Percentiles rank a stretch among this genome's conserved stretches.
Evolutionary conservation across 2,797 vertebrate genomes (phyloP).

Genomic region (Odontamblyopus lacepedii): DNA sequence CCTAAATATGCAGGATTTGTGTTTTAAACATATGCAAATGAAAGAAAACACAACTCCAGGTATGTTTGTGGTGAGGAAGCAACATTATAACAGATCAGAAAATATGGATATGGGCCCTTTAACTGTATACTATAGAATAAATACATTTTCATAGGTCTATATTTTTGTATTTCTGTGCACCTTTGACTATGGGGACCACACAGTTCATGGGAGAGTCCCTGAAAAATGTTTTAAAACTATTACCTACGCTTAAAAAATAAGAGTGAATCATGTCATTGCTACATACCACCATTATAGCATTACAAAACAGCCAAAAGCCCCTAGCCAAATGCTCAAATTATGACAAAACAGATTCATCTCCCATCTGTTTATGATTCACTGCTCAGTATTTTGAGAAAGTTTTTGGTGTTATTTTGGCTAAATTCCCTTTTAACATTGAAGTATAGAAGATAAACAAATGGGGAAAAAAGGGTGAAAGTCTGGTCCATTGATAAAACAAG

Average conservation of each 20-base stretch:
- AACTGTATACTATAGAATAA: no score
- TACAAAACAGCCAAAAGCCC: neutral
- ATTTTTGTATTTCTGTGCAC: neutral
- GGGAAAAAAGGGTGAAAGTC: no score
- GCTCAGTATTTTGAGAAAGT: conserved; percentile 18
- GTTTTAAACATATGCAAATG: no score
- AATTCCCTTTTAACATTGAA: neutral
- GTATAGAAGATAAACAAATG: neutral
- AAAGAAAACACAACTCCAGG: no score
- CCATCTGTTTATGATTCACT: neutral
- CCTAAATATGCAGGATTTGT: no score
- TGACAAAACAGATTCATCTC: neutral
- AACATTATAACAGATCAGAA: no score
- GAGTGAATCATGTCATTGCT: conserved; percentile 10
- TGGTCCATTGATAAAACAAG: neutral
- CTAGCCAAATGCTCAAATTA: neutral
- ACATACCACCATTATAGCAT: neutral
- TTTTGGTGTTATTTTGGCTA: neutral
- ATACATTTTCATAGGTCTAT: neutral
- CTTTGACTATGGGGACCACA: no score
- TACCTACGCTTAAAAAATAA: no score
- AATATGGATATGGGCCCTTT: no score
- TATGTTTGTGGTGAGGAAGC: no score
- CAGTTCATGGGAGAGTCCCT: neutral
- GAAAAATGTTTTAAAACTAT: neutral